Base-by-base conservation (phyloP, 2,797 vertebrate species). In the Hipposideros larvatus region DNA sequence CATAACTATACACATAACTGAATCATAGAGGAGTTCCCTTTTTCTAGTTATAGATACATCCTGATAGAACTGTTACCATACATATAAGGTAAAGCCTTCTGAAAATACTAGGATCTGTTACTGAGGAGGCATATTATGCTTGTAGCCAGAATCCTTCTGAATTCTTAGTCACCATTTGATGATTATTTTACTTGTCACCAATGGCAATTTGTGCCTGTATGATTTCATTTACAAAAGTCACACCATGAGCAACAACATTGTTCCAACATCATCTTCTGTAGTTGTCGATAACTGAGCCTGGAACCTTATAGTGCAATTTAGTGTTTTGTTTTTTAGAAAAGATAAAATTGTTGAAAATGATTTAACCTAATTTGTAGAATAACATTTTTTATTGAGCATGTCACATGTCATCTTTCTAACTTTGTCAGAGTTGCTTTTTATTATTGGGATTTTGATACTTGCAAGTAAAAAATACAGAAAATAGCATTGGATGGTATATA, bases 151-250 rank as follows among this genome's bases (percentile, higher is more conserved):
- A 78, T 89, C 53, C 24, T 96, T 15, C 22, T 55, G 26, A 74
- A 59, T 48, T 83, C 43, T 79, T 70, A 55, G 28, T 82, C 11
- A 90, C 4, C 13, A 19, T 37, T 70, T 51, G 34, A 4, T 68
- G 61, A 16, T 41, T 80, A 66, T 48, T 74, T 74, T 46, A 75
- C 21, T 94, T 90, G 18, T 77, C 34, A 57, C 37, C 11, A 68
- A 0, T 86, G 24, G 41, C 41, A 65, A 75, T 43, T 87, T 59
- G 78, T 75, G 3, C n/a, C 31, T 78, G 1, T 74, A 14, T 26
- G 7, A 63, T 79, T 88, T 91, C 34, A 95, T 78, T 78, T 88
- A n/a, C 48, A 86, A 43, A 93, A 89, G 26, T 83, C 31, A 43
- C 34, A 63, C 7, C 37, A 53, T 68, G 14, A 59, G 24, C 41